Evolutionary conservation across 2,113 vertebrate species (phyloP), one percentile per base, ranked within the genome.

Genomic region (Sorex araneus): DNA sequence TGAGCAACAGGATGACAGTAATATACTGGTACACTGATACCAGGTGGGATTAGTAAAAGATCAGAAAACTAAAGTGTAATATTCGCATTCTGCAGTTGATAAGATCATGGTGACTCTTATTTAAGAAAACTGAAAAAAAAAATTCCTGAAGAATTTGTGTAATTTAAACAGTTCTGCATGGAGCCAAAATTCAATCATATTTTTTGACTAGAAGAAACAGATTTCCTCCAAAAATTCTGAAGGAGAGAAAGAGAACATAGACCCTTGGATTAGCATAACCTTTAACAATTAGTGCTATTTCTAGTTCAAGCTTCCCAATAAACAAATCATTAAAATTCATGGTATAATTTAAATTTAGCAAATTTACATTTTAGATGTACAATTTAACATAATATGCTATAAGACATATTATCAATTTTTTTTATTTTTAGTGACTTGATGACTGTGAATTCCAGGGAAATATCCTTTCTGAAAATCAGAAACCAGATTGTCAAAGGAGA

Each of bases 41-140:
- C 18, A n/a, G 6, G 12, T 3, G 2, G 12, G 2, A 34, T 28
- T 4, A 86, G 32, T 36, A 12, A 10, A 12, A 73, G 76, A 43
- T 25, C 50, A 7, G 50, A n/a, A 50, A 88, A 89, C 36, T 13
- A 23, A 84, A 60, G 63, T 7, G 70, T 23, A 82, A 10, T 63
- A 27, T 43, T 75, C 76, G n/a, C 30, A n/a, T 54, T 66, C 50
- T 27, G 27, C 30, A 67, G 47, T 75, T 9, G 57, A 80, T 82
- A n/a, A 63, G 12, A 50, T 16, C 21, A 70, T 1, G 4, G 0
- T 70, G 10, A 57, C 28, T 45, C 50, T 6, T 57, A 23, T 54
- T 36, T 84, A 82, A 47, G 54, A 63, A 83, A 82, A 95, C 32
- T 8, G n/a, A n/a, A 28, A 83, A 57, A 47, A 25, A 34, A 7